Evolutionary conservation across 2,113 vertebrate genomes (phyloP), one percentile per base, ranked within the genome.

Genomic region (Ammodytes marinus): DNA sequence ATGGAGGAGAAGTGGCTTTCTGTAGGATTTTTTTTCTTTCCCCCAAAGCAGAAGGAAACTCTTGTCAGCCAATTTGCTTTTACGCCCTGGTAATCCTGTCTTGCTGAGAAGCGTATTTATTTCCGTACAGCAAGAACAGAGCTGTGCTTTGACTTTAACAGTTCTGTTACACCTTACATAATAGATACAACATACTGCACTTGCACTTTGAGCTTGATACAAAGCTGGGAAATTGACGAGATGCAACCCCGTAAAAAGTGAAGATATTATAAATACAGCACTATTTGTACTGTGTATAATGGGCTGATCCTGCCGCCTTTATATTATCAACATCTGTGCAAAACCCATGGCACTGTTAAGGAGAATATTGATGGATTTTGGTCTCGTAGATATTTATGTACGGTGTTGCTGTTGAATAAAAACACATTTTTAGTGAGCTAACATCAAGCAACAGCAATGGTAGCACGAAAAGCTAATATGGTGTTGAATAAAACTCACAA

Each of bases 51-150:
- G 72, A 80, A 69, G 47, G 39, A 79, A 78, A 77, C 14, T 61
- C 5, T 3, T 88, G 80, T 90, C 84, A 85, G 83, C 77, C 86
- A 83, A 80, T 76, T 87, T 84, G 65, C 69, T 86, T 88, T 84
- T 47, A 88, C 68, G 73, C 40, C 46, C 37, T 50, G 77, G 64
- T 89, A 90, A 92, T 84, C 79, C 82, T 60, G 80, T 80, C 69
- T 73, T 59, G 37, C 73, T 75, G 69, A 73, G 84, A 82, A 78
- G 65, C 6, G 8, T 74, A 63, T 63, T 84, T 61, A 52, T 49
- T 69, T n/a, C 39, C 2, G 3, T 65, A 77, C 42, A 60, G 60
- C 57, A 72, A 40, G 74, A 85, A 77, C 57, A 74, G 42, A 82
- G 72, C 57, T 50, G 59, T 71, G 55, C 53, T 71, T 68, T 71